Evolutionary conservation across 2,113 vertebrate species (phyloP).

Genomic region (Leptosomus discolor): DNA sequence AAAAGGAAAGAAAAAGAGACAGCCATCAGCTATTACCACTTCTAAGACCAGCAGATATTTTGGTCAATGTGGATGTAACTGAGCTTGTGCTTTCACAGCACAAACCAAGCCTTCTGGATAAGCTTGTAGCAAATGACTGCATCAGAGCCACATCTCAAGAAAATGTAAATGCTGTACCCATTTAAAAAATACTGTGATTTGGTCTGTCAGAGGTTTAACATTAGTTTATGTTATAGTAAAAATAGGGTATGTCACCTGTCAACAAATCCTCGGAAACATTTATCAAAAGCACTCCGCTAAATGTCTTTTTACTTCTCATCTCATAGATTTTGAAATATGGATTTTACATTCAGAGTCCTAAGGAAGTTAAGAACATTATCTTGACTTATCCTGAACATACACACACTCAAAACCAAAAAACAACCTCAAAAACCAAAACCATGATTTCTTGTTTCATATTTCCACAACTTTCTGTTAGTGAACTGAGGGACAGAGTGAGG

Average conservation of each 20-base stretch:
- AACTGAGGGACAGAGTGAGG: not conserved
- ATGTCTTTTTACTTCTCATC: not conserved
- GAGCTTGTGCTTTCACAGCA: not conserved
- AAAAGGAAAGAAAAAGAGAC: not conserved
- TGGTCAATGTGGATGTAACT: not conserved
- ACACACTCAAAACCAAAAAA: not conserved
- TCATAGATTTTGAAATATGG: not conserved
- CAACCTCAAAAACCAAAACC: not conserved
- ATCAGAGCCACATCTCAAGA: not conserved
- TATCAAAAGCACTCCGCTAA: not conserved
- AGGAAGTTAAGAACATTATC: not conserved
- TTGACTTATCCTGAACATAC: not conserved
- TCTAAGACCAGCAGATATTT: not conserved
- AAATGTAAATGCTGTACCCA: not conserved
- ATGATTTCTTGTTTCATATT: not conserved
- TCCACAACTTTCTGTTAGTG: not conserved
- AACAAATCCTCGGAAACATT: conserved; percentile 7
- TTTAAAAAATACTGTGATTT: not conserved
- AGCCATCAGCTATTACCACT: not conserved
- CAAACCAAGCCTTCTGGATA: not conserved
- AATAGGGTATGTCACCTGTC: not conserved
- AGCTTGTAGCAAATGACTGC: not conserved
- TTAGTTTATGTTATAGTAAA: too few species aligned
- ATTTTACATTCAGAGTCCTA: not conserved
- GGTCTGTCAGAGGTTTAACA: not conserved